Base-by-base conservation (phyloP, 2,113 vertebrate species). In the Nannobrachium achirus region DNA sequence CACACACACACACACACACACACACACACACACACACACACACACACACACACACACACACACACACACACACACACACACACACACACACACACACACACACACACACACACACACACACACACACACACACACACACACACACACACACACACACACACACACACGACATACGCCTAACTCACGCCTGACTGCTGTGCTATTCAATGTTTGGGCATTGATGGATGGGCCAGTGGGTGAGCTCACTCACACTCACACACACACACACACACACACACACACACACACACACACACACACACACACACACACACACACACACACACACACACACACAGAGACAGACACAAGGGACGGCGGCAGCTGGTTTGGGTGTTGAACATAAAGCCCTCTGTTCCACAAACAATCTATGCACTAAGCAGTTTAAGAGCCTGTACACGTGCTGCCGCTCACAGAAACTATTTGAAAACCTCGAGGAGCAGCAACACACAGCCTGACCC, bases 211-310 rank as follows among this genome's bases (percentile, higher is more conserved):
- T 59, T 13, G 20, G 69, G 58, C 73, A 84, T n/a, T 86, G 87
- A 89, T 81, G 66, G 78, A 87, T 84, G 80, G 40, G 56, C 76
- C 62, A 71, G 56, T 41, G 48, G 66, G 72, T 63, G 79, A 85
- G 82, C 85, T 86, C 77, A 76, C 76, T 71, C 76, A 67, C 53
- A 18, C 20, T 18, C 44, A 53, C 51, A 50, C 15, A 3, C 61
- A 63, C 33, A 41, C 52, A 69, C 50, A 55, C 25, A 48, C 20
- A 55, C 18, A 25, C 18, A 50, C 48, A 50, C 48, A 50, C 48
- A 50, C 50, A 20, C 50, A 10, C 8, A 13, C 10, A 49, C 41
- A 56, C 2, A 15, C 68, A 73, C 2, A 33, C 25, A 33, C 25
- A 33, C 20, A 25, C 20, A 25, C 20, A 4, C 20, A 4, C 20